Conservation (phyloP, 2,113 vertebrate genomes). For the Ageneiosus marmoratus region DNA sequence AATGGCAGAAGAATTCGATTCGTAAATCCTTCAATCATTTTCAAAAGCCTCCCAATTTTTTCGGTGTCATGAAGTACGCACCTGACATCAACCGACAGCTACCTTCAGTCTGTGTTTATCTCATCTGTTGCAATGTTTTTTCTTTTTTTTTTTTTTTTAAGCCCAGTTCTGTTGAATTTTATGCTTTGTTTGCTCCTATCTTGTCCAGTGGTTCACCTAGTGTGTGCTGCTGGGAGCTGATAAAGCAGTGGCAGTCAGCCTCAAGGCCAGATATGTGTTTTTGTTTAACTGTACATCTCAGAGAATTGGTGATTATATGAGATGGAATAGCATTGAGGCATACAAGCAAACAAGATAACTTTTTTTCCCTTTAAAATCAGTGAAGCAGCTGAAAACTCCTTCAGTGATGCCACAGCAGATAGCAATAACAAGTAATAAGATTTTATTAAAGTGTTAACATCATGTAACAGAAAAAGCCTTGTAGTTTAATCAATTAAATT, state of each 20-base stretch:
- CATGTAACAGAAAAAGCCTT: slow-evolving; percentile 65
- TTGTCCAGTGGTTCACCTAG: slow-evolving; percentile 23
- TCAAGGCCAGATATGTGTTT: slow-evolving; percentile 23
- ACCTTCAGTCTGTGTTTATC: slow-evolving; percentile 27
- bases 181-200: slow-evolving; percentile 23
- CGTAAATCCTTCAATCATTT: slow-evolving; percentile 38
- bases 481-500: background rate
- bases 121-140: slow-evolving; percentile 8
- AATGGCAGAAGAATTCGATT: slow-evolving; percentile 25
- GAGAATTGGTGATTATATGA: slow-evolving; percentile 22
- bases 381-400: slow-evolving; percentile 36
- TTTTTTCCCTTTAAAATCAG: slow-evolving; percentile 29
- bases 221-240: slow-evolving; percentile 34
- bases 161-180: slow-evolving; percentile 2
- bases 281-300: slow-evolving; percentile 48
- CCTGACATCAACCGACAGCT: background rate
- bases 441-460: slow-evolving; percentile 67
- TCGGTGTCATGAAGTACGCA: background rate
- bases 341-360: slow-evolving; percentile 22
- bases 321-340: slow-evolving; percentile 11
- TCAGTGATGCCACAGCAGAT: slow-evolving; percentile 47
- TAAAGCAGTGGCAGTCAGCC: slow-evolving; percentile 44
- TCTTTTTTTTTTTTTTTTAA: background rate
- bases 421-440: slow-evolving; percentile 46
- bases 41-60: slow-evolving; percentile 22